phyloP scores from a whole-genome alignment of 2,113 vertebrate genomes.

The Dasypus novemcinctus region DNA sequence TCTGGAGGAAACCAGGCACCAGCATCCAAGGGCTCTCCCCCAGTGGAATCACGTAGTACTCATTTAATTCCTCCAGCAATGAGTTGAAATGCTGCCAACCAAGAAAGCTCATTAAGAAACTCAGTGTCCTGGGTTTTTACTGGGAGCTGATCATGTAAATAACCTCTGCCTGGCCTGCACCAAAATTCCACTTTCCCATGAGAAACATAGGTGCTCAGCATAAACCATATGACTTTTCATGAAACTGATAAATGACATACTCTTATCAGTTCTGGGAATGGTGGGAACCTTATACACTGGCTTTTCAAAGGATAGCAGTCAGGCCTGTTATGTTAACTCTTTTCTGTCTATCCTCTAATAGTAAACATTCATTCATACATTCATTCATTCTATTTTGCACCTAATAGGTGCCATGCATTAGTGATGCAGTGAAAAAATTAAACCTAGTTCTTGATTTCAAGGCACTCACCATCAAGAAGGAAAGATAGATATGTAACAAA shows the following conservation, averaged over 20 bases:
- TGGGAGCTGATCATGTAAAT: no score
- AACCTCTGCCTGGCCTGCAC: neutral
- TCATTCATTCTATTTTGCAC: neutral
- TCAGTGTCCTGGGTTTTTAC: neutral
- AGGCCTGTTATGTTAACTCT: neutral
- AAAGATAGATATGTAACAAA: neutral
- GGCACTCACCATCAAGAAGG: neutral
- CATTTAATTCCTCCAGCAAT: neutral
- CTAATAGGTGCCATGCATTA: neutral
- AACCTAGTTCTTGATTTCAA: neutral
- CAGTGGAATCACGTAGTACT: neutral
- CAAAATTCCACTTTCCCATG: neutral
- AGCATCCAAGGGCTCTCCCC: neutral
- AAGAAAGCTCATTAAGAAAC: neutral
- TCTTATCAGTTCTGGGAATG: neutral
- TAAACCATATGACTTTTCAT: neutral
- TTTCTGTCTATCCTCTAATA: neutral
- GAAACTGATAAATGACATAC: neutral
- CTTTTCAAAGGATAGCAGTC: neutral
- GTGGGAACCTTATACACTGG: neutral
- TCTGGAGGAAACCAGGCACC: no score
- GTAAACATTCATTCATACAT: neutral
- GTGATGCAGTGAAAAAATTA: neutral
- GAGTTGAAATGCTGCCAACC: neutral
- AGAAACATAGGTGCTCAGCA: neutral